Conservation (phyloP, 2,888 invertebrate species). For the Celastrina argiolus region DNA sequence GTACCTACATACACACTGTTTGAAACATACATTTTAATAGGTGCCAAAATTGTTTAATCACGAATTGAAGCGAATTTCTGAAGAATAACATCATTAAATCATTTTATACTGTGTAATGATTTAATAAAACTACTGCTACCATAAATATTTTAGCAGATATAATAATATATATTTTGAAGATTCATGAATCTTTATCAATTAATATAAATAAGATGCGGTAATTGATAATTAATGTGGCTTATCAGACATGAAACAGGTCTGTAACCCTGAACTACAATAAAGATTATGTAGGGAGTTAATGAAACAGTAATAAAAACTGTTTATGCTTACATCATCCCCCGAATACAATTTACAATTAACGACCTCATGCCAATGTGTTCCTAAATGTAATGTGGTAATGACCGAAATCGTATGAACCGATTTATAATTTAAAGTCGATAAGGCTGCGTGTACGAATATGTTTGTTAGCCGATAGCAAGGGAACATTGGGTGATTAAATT, state of each 20-base stretch:
- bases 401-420: not conserved
- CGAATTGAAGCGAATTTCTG: no score
- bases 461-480: constrained; percentile 43
- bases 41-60: no score
- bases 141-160: no score
- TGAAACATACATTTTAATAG: no score
- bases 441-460: constrained; percentile 26
- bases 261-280: constrained; percentile 36
- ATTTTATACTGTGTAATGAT: no score
- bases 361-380: constrained; percentile 10
- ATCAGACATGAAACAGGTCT: constrained; percentile 24
- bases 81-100: no score
- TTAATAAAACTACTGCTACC: no score
- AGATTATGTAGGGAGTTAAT: constrained; percentile 41
- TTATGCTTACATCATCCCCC: constrained; percentile 35
- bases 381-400: not conserved
- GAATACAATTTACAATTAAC: not conserved
- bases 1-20: no score
- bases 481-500: constrained; percentile 45
- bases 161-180: no score
- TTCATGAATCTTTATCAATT: not conserved
- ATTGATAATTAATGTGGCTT: constrained; percentile 17
- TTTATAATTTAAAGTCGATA: constrained; percentile 4
- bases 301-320: constrained; percentile 44
- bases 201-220: not conserved